These are phyloP conservation scores for Brotogeris chrysoptera DNA, from an alignment of 2,797 vertebrate genomes.

Conservation along the genomic window DNA sequence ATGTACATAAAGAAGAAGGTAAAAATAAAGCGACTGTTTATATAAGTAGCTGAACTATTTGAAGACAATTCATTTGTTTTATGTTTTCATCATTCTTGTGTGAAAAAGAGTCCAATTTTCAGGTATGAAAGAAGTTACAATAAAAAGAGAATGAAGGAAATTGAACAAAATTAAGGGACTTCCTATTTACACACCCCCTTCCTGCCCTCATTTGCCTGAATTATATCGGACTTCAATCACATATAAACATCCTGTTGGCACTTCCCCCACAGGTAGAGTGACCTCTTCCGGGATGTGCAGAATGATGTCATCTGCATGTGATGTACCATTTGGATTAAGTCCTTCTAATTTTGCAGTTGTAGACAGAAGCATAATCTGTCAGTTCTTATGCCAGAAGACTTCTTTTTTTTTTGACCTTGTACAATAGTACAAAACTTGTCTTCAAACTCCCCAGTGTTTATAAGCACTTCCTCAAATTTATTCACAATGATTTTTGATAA, in stretches of 20 bases:
- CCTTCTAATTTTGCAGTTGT: conserved; percentile 29
- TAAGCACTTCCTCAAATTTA: conserved; percentile 28
- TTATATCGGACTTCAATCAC: conserved; percentile 76
- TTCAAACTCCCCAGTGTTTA: conserved; percentile 6
- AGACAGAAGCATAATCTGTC: conserved; percentile 18
- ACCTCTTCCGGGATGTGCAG: conserved; percentile 72
- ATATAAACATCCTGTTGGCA: conserved; percentile 86
- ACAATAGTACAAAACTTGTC: not conserved
- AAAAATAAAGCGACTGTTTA: conserved; percentile 46
- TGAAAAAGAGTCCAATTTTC: conserved; percentile 18
- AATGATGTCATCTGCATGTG: conserved; percentile 74
- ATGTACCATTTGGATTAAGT: conserved; percentile 41
- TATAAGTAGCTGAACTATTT: not conserved
- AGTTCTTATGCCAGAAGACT: conserved; percentile 27
- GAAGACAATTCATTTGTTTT: conserved; percentile 19
- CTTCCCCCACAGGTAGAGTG: conserved; percentile 81
- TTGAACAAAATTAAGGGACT: conserved; percentile 18
- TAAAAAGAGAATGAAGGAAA: conserved; percentile 38
- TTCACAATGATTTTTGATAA: not conserved
- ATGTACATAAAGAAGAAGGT: conserved; percentile 39
- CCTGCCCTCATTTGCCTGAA: conserved; percentile 24
- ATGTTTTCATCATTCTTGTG: conserved; percentile 15
- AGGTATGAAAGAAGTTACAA: conserved; percentile 2
- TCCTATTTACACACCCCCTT: conserved; percentile 54
- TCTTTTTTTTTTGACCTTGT: not conserved